Conservation (phyloP, 2,888 invertebrate species). For the Microctonus aethiopoides region DNA sequence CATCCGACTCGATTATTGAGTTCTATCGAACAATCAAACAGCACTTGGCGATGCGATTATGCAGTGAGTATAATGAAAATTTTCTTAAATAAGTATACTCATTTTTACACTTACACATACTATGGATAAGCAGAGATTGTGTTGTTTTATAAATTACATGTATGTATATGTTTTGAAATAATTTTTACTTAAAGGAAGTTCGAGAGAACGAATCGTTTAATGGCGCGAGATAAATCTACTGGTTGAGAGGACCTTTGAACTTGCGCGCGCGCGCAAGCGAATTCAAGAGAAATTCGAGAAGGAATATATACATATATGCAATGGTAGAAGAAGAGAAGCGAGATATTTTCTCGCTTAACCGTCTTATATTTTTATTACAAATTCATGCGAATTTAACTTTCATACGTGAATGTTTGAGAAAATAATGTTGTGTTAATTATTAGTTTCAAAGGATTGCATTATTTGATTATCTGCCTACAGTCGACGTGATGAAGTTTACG, state of each 20-base stretch:
- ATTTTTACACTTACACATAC: background rate
- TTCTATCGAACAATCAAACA: constrained; percentile 3
- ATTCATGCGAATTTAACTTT: constrained; percentile 14
- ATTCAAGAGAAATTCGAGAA: constrained; percentile 3
- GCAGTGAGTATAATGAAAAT: background rate
- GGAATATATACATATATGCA: background rate
- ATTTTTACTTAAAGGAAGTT: background rate
- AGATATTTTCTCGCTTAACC: constrained; percentile 17
- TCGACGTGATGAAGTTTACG: background rate
- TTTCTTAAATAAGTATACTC: background rate
- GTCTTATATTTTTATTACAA: constrained; percentile 16
- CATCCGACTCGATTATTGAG: constrained; percentile 4
- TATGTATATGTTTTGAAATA: background rate
- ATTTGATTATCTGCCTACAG: constrained; percentile 18
- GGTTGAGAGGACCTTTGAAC: constrained; percentile 42
- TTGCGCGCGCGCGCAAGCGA: background rate
- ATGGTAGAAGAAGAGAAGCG: constrained; percentile 9
- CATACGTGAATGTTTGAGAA: background rate
- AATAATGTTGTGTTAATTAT: constrained; percentile 20
- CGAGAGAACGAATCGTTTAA: constrained; percentile 36
- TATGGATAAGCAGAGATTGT: background rate
- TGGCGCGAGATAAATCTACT: constrained; percentile 43
- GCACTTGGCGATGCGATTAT: background rate
- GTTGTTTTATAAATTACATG: background rate
- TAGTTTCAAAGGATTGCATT: constrained; percentile 19